Conservation (phyloP, 2,888 invertebrate species). For the Diarsia rubi region DNA sequence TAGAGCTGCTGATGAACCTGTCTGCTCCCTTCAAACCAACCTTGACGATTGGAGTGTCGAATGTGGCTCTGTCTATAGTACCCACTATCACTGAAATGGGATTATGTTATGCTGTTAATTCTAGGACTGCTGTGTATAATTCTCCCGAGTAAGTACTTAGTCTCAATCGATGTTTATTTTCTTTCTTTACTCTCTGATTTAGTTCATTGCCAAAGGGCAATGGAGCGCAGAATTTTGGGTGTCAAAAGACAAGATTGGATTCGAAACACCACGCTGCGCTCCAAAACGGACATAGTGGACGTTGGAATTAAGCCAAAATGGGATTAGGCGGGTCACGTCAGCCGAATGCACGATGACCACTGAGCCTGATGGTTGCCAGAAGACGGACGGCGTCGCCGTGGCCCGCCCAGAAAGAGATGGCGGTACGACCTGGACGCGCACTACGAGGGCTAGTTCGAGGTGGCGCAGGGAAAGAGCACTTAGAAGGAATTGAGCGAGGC, state of each 20-base stretch:
- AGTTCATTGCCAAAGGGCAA: too few species aligned
- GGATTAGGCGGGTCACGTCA: background rate
- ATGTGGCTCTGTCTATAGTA: slow-evolving; percentile 88
- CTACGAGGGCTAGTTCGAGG: too few species aligned
- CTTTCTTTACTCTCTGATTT: background rate
- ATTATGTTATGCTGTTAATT: slow-evolving; percentile 93
- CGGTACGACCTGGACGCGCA: too few species aligned
- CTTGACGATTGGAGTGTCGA: slow-evolving; percentile 90
- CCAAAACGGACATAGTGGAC: background rate
- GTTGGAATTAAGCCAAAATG: background rate
- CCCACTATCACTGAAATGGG: slow-evolving; percentile 93
- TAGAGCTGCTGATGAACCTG: slow-evolving; percentile 90
- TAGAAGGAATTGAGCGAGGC: too few species aligned
- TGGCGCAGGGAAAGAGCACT: too few species aligned
- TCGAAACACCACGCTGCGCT: background rate
- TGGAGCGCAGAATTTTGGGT: too few species aligned
- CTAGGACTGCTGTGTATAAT: slow-evolving; percentile 91
- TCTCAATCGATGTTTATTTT: background rate
- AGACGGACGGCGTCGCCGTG: background rate
- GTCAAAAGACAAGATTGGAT: too few species aligned
- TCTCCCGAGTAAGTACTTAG: slow-evolving; percentile 87
- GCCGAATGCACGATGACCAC: background rate
- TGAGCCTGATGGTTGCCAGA: too few species aligned
- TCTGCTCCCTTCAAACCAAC: slow-evolving; percentile 87
- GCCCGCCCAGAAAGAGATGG: background rate